Evolutionary conservation across 2,888 invertebrate genomes (phyloP).

Genomic region (Keiferia lycopersicella): DNA sequence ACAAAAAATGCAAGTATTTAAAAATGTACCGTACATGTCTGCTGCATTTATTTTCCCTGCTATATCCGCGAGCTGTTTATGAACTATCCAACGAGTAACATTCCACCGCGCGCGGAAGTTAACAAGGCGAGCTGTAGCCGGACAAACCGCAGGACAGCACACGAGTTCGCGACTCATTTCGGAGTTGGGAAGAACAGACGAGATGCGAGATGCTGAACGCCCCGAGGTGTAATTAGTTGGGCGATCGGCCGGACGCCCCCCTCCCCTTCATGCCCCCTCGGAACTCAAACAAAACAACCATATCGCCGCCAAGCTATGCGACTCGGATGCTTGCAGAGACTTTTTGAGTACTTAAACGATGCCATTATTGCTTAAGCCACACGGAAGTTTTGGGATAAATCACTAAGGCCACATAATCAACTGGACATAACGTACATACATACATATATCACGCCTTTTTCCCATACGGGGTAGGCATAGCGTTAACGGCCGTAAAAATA

Average conservation of each 20-base stretch:
- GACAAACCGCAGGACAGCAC: conserved; percentile 39
- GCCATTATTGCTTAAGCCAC: conserved; percentile 5
- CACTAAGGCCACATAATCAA: too few species aligned
- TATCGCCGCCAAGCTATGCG: conserved; percentile 37
- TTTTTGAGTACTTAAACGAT: conserved; percentile 24
- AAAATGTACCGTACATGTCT: not conserved
- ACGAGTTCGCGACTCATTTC: conserved; percentile 55
- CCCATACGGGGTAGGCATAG: too few species aligned
- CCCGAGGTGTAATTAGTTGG: conserved; percentile 73
- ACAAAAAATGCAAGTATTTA: too few species aligned
- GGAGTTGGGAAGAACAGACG: conserved; percentile 58
- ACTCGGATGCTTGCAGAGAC: conserved; percentile 34
- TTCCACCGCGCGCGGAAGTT: conserved; percentile 17
- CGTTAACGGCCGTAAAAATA: too few species aligned
- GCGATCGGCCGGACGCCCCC: conserved; percentile 47
- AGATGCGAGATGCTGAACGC: conserved; percentile 45
- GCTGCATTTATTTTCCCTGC: not conserved
- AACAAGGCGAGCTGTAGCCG: conserved; percentile 26
- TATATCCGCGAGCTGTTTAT: not conserved
- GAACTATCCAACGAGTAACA: not conserved
- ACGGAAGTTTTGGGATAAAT: conserved; percentile 25
- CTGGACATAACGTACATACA: too few species aligned
- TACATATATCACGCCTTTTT: too few species aligned
- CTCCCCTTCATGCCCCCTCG: conserved; percentile 34
- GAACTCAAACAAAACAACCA: conserved; percentile 69